phyloP scores from a whole-genome alignment of 2,113 vertebrate species.

The Syrmaticus mikado region DNA sequence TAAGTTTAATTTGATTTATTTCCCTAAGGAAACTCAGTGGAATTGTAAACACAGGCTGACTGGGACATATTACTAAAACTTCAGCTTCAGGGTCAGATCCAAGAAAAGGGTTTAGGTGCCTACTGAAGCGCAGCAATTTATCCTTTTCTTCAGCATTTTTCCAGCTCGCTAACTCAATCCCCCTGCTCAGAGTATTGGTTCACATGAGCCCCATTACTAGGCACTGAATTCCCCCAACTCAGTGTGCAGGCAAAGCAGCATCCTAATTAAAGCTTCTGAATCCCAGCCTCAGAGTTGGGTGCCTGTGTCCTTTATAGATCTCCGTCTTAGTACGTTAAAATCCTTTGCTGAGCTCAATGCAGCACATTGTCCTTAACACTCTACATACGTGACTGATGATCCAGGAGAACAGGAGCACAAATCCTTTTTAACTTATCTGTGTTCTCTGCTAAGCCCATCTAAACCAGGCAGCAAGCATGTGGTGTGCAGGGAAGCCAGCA shows the following conservation, averaged over 20 bases:
- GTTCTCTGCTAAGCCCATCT: neutral
- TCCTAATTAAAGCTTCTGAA: neutral
- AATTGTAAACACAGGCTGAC: neutral
- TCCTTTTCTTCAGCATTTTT: neutral
- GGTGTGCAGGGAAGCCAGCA: neutral
- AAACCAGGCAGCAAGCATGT: rapidly evolving
- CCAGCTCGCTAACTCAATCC: neutral
- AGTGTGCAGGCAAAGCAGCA: neutral
- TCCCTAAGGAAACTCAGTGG: neutral
- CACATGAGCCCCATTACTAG: neutral
- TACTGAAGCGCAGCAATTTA: neutral
- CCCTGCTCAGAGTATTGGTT: neutral
- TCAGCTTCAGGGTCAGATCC: neutral
- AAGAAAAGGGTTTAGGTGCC: neutral
- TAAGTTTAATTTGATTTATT: slow-evolving; percentile 8
- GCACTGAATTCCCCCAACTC: neutral
- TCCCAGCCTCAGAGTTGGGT: neutral
- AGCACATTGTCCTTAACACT: neutral
- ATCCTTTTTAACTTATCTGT: neutral
- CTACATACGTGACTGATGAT: neutral
- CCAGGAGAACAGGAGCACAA: neutral
- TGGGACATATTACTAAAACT: neutral
- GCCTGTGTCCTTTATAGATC: neutral
- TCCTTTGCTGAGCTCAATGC: rapidly evolving
- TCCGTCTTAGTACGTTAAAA: neutral